Conservation (phyloP, 1,140 invertebrate genomes). For the Ditylenchus dipsaci region DNA sequence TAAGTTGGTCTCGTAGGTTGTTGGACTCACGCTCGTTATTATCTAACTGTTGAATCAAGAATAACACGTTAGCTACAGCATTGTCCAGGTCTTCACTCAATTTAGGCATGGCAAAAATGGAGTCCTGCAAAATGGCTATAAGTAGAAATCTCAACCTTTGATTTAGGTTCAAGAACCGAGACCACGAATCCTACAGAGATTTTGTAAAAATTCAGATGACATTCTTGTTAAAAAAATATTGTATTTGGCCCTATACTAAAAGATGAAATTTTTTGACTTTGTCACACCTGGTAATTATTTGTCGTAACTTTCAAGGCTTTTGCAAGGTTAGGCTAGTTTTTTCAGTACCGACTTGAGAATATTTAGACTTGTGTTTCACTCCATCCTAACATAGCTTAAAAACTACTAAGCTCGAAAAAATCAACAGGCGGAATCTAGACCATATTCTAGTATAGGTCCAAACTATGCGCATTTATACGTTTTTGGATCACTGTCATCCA, state of each 20-base stretch:
- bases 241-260: neutral
- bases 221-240: neutral
- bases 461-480: no score
- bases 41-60: neutral
- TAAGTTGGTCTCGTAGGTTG: neutral
- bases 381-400: no score
- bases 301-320: neutral
- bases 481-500: no score
- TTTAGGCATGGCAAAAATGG: neutral
- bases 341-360: neutral
- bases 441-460: neutral
- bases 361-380: no score
- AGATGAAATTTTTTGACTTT: neutral
- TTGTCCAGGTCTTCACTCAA: neutral
- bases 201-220: neutral
- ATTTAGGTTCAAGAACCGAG: neutral
- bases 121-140: neutral
- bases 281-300: neutral
- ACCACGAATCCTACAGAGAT: neutral
- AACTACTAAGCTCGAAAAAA: neutral
- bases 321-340: neutral
- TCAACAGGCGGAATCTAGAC: neutral
- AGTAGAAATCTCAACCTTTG: neutral
- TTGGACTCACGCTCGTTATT: neutral
- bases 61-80: neutral